Base-by-base conservation (phyloP, 2,113 vertebrate genomes). In the Microcebus murinus region DNA sequence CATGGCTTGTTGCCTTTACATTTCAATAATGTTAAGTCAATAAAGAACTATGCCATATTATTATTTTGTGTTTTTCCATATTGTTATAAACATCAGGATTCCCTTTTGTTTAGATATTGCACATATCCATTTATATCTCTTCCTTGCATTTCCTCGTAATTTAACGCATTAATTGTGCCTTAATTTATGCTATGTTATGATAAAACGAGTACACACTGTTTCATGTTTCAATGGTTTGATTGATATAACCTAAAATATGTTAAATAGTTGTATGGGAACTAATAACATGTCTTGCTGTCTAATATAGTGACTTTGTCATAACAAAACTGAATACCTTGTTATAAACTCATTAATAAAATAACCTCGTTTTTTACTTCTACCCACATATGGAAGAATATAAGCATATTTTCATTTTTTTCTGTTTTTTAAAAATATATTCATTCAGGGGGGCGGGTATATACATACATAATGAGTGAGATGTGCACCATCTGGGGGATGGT, bases 201-300 rank as follows among this genome's bases (percentile, higher is more conserved):
- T 94, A 82, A 57, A 95, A 96, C 87, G 55, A 96, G 23, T 97
- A 13, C 6, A 61, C 14, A 14, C 15, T 90, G 27, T 91, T 96
- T 96, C 87, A 84, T 36, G 9, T 87, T 97, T 95, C 45, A 6
- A 4, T 87, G 25, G 4, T 73, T 95, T 97, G 88, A 97, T 21
- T 93, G 39, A 93, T 68, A 6, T 94, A 86, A 42, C 42, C 45
- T 88, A 95, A 98, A 97, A 97, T 79, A 80, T 55, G 91, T 93
- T 91, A 88, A 87, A 57, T 84, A 48, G 3, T 34, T 89, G 73
- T 52, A 63, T 90, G 21, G 3, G 34, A 96, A 87, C 29, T 86
- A 77, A 52, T 84, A 91, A 20, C 31, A 34, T 79, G 13, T 91
- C 55, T 87, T 95, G 23, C 68, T 96, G 12, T 85, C 67, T 82